phyloP scores from a whole-genome alignment of 2,888 invertebrate species.

The Linyphia triangularis region DNA sequence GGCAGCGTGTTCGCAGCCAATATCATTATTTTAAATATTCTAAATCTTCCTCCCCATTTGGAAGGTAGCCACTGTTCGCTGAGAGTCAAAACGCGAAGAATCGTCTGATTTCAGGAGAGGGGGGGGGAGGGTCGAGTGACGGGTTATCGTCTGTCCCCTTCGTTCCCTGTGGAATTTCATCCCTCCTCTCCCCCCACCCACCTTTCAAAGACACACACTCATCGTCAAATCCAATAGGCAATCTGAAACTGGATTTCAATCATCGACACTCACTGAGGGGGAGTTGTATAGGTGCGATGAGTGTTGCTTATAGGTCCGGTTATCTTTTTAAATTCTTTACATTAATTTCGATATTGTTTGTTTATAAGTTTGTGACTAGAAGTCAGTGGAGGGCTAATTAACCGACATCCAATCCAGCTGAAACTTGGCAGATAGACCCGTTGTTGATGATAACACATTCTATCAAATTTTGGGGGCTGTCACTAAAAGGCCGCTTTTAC shows the following conservation, averaged over 20 bases:
- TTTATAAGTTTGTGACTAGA: too few species aligned
- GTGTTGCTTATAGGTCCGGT: conserved; percentile 23
- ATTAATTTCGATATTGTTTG: too few species aligned
- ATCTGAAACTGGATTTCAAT: conserved; percentile 69
- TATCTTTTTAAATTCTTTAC: neutral
- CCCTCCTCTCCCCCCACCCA: neutral
- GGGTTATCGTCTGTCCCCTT: conserved; percentile 39
- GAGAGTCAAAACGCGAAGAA: neutral
- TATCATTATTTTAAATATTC: conserved; percentile 38
- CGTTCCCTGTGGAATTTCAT: conserved; percentile 36
- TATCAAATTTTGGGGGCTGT: too few species aligned
- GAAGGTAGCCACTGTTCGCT: neutral
- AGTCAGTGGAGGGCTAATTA: too few species aligned
- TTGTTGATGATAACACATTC: too few species aligned
- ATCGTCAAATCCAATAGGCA: conserved; percentile 48
- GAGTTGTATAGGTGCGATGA: neutral
- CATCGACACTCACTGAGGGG: conserved; percentile 34
- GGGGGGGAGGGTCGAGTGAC: conserved; percentile 24
- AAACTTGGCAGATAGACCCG: too few species aligned
- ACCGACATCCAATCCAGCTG: too few species aligned
- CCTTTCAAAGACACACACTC: conserved; percentile 25
- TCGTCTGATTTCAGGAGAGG: neutral
- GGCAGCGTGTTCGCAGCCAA: neutral
- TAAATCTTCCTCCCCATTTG: neutral
- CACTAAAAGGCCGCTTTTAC: too few species aligned